A percentile compares a stretch with the other conserved stretches of the same genome.
phyloP scores from a whole-genome alignment of 2,888 invertebrate species.

The Hypselothyrea guttata region DNA sequence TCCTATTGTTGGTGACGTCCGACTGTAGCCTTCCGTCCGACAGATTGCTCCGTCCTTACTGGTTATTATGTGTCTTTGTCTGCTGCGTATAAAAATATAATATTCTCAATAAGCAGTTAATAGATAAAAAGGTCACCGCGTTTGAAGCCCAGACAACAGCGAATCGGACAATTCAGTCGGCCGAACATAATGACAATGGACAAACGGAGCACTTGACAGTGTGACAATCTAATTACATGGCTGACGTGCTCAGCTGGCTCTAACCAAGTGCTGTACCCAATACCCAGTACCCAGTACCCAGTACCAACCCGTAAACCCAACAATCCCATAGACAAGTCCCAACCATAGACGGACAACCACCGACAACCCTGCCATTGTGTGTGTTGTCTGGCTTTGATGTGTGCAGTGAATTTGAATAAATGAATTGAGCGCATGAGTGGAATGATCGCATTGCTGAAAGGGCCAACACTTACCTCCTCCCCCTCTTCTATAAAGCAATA shows the following conservation, averaged over 20 bases:
- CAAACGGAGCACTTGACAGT: constrained; percentile 56
- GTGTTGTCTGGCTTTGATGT: constrained; percentile 62
- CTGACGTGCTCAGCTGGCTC: constrained; percentile 57
- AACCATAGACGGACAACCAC: constrained; percentile 1
- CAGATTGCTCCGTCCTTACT: no score
- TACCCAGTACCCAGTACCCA: constrained; percentile 13
- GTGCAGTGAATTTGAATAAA: constrained; percentile 71
- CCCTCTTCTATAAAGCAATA: constrained; percentile 4
- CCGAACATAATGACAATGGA: constrained; percentile 50
- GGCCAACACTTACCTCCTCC: constrained; percentile 14
- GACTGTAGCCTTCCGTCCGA: no score
- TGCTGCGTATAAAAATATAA: constrained; percentile 11
- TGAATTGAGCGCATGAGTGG: constrained; percentile 61
- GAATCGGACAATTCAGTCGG: constrained; percentile 48
- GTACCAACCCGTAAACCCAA: constrained; percentile 2
- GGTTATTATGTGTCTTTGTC: background rate
- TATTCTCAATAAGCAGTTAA: constrained; percentile 19
- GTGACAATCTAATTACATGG: constrained; percentile 75
- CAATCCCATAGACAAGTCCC: background rate
- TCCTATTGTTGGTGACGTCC: no score
- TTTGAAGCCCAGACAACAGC: constrained; percentile 26
- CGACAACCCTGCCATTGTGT: constrained; percentile 7
- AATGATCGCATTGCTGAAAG: constrained; percentile 71
- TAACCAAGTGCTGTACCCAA: constrained; percentile 15
- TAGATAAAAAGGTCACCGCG: constrained; percentile 32